Percentiles rank a stretch among this genome's conserved stretches.
phyloP scores from a whole-genome alignment of 2,888 invertebrate genomes.

The Rhagonycha lutea region DNA sequence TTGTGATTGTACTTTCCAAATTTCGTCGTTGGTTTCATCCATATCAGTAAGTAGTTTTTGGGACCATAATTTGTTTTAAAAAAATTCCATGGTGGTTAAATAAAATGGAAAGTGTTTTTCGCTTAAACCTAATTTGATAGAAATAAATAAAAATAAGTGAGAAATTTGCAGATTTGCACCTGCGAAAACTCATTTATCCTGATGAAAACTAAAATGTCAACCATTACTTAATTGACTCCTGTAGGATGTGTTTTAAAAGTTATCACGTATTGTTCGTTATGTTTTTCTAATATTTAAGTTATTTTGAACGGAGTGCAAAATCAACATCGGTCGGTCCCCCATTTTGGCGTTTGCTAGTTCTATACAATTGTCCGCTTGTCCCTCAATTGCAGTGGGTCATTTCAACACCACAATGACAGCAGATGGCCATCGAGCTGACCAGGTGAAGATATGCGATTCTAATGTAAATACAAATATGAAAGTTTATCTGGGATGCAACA shows the following conservation, averaged over 20 bases:
- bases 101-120: too few relatives aligned
- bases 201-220: not conserved
- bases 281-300: constrained; percentile 5
- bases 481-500: constrained; percentile 25
- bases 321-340: constrained; percentile 15
- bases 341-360: constrained; percentile 21
- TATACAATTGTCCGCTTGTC: constrained; percentile 21
- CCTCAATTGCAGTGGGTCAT: constrained; percentile 44
- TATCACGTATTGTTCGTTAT: not conserved
- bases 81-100: too few relatives aligned
- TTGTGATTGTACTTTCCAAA: not conserved
- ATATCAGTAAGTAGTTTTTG: not conserved
- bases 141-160: too few relatives aligned
- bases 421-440: constrained; percentile 50
- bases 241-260: not conserved
- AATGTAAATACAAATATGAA: constrained; percentile 39
- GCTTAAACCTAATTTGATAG: too few relatives aligned
- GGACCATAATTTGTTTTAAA: too few relatives aligned
- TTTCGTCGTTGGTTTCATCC: too few relatives aligned
- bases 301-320: constrained; percentile 9
- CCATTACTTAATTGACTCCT: not conserved
- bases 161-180: not conserved
- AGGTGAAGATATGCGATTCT: constrained; percentile 46
- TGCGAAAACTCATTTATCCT: not conserved
- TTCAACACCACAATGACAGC: constrained; percentile 53